Evolutionary conservation across 2,113 vertebrate genomes (phyloP), one percentile per base, ranked within the genome.

Genomic region (Ctenomys sociabilis): DNA sequence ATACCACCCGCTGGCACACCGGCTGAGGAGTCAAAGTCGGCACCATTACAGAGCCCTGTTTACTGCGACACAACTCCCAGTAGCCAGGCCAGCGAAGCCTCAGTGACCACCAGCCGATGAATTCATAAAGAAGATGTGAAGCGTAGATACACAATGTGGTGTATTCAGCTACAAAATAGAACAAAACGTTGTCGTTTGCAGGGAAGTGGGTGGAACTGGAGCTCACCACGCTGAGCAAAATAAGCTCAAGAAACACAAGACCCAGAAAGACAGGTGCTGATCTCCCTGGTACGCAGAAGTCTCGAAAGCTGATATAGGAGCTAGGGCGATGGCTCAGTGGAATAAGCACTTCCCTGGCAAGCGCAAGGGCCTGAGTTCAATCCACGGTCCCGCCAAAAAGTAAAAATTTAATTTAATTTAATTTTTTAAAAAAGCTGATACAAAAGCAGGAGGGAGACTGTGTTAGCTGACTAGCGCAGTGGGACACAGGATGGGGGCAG

Each of bases 1-100:
- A 21, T 22, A 1, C 11, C 7, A 43, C 37, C 3, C 22, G 24
- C 24, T 43, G 24, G 72, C 2, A 3, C 37, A 28, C 22, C 5
- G 10, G 24, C 11, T 26, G 24, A 43, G 68, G 68, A 21, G 21
- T 21, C 1, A 10, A 37, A 37, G 68, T n/a, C 32, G n/a, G 64
- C 12, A 6, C 35, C 9, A 9, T 10, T 19, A 5, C 37, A 12
- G 21, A 1, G 9, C 37, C 10, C 3, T 9, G 2, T 12, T 43
- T 24, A 13, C 40, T 75, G 72, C 72, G 12, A 1, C 40, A 12
- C 11, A 6, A 40, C n/a, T 40, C 19, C 22, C 70, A 26, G 35
- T 17, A 37, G 35, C 68, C 68, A 70, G n/a, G 17, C 6, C 10
- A 43, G 40, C 10, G 5, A 43, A 12, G n/a, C n/a, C 19, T 10